Evolutionary conservation across 2,888 invertebrate species (phyloP), one percentile per base, ranked within the genome.

Genomic region (Agriopis marginaria): DNA sequence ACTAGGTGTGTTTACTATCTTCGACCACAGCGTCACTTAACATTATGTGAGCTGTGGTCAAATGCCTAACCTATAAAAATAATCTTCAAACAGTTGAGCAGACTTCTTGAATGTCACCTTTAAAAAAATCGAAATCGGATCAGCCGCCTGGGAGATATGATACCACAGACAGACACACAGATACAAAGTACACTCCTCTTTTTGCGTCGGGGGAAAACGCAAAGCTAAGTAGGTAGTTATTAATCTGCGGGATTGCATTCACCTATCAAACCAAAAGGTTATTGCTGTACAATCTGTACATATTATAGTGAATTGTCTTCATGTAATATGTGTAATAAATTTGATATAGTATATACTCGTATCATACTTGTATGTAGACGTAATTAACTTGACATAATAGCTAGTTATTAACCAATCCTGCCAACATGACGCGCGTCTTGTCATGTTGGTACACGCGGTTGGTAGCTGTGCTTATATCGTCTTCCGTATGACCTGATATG

Each of bases 301-400:
- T 42, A 42, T 42, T 44, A 53, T n/a, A 44, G 0, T 17, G 8
- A 50, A 60, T 49, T 60, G 17, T 50, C 50, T 51, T 40, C 61
- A 51, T 23, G 23, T 61, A 8, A 0, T 32, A 44, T 42, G 7
- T 56, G 7, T 17, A 44, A 40, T 56, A 39, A n/a, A 45, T 32
- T 12, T 40, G 17, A 23, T 60, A 80, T 9, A 14, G 51, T 32
- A 32, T 53, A 11, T 32, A 10, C 11, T 32, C 32, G 11, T 66
- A 63, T 68, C 55, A 59, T 62, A 55, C 32, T 45, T 81, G 79
- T 82, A 81, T 79, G 75, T 68, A 60, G n/a, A 56, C 47, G 85
- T 90, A 91, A 92, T 93, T 92, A 91, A 86, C 86, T 79, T 85
- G 84, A 83, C 81, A 89, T 91, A 91, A 92, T 90, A 82, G 85